Conservation (phyloP, 1,140 invertebrate species). For the fruit fly (Drosophila melanogaster) region DNA sequence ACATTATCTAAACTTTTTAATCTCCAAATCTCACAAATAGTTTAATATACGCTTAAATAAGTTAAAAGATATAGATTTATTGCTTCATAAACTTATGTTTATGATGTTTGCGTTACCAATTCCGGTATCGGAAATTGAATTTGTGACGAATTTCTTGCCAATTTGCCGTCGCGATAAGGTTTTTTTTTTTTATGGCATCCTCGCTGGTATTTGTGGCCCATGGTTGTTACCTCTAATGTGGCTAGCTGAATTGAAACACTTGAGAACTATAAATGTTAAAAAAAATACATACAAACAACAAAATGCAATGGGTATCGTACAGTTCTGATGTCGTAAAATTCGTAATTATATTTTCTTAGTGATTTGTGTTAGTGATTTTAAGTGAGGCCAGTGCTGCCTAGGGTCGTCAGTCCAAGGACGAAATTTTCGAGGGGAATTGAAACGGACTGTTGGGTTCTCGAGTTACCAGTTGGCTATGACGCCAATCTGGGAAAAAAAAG, state of each 20-base stretch:
- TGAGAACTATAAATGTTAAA: neutral
- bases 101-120: slow-evolving; percentile 2
- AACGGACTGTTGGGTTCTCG: slow-evolving; percentile 1
- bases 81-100: neutral
- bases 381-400: neutral
- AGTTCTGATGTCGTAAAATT: neutral
- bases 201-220: neutral
- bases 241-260: neutral
- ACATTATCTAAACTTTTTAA: neutral
- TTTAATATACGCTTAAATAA: too few relatives aligned
- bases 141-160: neutral
- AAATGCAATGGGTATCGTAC: neutral
- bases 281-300: neutral
- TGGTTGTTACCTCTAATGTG: neutral
- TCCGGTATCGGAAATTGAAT: slow-evolving; percentile 16
- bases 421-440: slow-evolving; percentile 3
- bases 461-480: slow-evolving; percentile 1
- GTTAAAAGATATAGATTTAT: slow-evolving; percentile 23
- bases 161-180: slow-evolving; percentile 8
- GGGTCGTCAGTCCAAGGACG: slow-evolving; percentile 27
- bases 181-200: neutral
- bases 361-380: slow-evolving; percentile 14
- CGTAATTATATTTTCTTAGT: neutral
- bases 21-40: too few relatives aligned
- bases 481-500: neutral